phyloP scores from a whole-genome alignment of 2,888 invertebrate genomes.

The Sphaeridia pumilis region DNA sequence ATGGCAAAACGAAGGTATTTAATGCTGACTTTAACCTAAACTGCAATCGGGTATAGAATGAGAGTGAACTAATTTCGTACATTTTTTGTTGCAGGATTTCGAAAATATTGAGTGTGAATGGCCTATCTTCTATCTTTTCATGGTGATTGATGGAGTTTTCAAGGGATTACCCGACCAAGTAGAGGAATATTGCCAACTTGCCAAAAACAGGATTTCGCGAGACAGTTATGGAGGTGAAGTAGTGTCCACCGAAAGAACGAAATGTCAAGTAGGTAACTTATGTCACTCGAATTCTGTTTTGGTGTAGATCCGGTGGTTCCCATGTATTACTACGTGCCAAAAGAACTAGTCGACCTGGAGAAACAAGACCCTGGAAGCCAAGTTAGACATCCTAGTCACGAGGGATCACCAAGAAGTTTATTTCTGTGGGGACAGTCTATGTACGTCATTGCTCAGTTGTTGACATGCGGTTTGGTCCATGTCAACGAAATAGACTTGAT shows the following conservation, averaged over 20 bases:
- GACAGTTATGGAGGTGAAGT: constrained; percentile 63
- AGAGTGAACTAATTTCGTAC: too few relatives aligned
- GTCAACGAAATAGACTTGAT: constrained; percentile 94
- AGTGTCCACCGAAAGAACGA: not conserved
- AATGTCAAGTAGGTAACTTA: not conserved
- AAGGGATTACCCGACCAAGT: constrained; percentile 76
- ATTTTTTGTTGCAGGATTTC: constrained; percentile 53
- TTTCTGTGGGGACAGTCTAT: constrained; percentile 94
- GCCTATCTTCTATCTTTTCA: constrained; percentile 90
- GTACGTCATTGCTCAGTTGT: constrained; percentile 82
- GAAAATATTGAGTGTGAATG: constrained; percentile 95
- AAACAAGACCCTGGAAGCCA: constrained; percentile 56
- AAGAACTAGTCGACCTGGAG: constrained; percentile 60
- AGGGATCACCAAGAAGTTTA: constrained; percentile 43
- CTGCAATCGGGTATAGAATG: too few relatives aligned
- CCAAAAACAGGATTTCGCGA: constrained; percentile 67
- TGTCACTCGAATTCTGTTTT: not conserved
- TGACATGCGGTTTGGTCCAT: constrained; percentile 78
- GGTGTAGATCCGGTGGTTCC: constrained; percentile 77
- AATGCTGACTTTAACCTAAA: not conserved
- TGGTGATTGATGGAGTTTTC: constrained; percentile 93
- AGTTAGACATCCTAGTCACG: constrained; percentile 51
- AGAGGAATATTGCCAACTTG: constrained; percentile 75
- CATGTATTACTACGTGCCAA: constrained; percentile 80
- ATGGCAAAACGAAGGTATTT: constrained; percentile 71